Evolutionary conservation across 2,113 vertebrate genomes (phyloP).

Genomic region (Arizona elegans): DNA sequence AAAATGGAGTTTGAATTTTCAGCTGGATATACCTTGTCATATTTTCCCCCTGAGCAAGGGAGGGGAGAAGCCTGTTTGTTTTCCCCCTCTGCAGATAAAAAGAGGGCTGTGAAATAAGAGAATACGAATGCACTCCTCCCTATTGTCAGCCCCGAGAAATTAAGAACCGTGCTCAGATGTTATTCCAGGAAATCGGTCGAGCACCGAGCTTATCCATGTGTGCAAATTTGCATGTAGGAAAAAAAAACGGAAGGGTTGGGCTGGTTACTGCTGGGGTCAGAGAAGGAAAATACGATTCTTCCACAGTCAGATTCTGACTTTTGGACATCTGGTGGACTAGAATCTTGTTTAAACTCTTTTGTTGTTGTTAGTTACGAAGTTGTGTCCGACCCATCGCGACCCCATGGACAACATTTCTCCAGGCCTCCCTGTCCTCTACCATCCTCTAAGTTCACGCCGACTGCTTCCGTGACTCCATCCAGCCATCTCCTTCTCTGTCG

Average conservation of each 20-base stretch:
- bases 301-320: neutral
- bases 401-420: no score
- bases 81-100: neutral
- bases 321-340: neutral
- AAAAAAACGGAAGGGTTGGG: neutral
- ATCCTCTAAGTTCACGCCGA: no score
- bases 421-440: no score
- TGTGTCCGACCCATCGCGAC: no score
- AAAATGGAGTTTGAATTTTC: no score
- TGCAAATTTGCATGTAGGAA: neutral
- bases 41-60: neutral
- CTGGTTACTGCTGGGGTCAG: neutral
- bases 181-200: neutral
- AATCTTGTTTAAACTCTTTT: neutral
- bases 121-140: accelerated
- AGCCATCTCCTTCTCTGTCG: no score
- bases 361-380: no score
- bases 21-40: neutral
- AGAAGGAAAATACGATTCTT: neutral
- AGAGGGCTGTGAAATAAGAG: neutral
- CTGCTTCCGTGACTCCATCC: no score
- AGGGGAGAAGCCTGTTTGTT: neutral
- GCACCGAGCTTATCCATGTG: neutral
- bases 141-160: neutral
- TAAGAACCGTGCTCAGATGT: neutral